Conservation (phyloP, 1,140 invertebrate genomes). For the Leptinotarsa undecemlineata region DNA sequence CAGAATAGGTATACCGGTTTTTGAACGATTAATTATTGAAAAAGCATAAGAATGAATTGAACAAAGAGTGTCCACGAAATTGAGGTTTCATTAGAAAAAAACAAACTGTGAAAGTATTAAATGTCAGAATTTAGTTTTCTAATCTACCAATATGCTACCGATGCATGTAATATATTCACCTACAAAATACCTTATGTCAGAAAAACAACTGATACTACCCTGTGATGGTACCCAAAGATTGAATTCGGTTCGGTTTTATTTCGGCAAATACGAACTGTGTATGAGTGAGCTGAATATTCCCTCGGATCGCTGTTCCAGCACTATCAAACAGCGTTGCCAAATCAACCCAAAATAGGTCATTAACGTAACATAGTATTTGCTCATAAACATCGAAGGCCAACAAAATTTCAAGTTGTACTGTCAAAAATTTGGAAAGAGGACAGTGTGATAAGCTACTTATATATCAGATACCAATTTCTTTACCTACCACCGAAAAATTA, state of each 20-base stretch:
- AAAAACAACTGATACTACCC: not conserved
- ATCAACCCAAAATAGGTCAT: not conserved
- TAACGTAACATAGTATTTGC: not conserved
- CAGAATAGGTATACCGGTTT: too few relatives aligned
- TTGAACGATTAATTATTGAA: too few relatives aligned
- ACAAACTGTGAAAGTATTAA: too few relatives aligned
- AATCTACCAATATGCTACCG: not conserved
- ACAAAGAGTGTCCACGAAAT: too few relatives aligned
- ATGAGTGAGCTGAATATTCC: not conserved
- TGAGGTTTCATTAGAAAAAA: too few relatives aligned
- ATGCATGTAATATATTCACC: conserved; percentile 1
- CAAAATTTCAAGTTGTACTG: too few relatives aligned
- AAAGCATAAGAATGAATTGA: too few relatives aligned
- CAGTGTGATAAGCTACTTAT: too few relatives aligned
- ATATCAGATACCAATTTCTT: too few relatives aligned
- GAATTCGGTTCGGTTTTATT: conserved; percentile 1
- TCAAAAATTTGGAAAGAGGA: too few relatives aligned
- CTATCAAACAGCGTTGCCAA: conserved; percentile 10
- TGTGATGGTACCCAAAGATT: not conserved
- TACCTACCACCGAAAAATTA: too few relatives aligned
- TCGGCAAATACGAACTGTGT: conserved; percentile 19
- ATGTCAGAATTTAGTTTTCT: not conserved
- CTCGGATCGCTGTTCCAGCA: conserved; percentile 11
- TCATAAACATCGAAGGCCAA: too few relatives aligned
- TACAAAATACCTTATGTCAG: not conserved